Evolutionary conservation across 2,888 invertebrate genomes (phyloP).

Genomic region (Polydrusus tereticollis): DNA sequence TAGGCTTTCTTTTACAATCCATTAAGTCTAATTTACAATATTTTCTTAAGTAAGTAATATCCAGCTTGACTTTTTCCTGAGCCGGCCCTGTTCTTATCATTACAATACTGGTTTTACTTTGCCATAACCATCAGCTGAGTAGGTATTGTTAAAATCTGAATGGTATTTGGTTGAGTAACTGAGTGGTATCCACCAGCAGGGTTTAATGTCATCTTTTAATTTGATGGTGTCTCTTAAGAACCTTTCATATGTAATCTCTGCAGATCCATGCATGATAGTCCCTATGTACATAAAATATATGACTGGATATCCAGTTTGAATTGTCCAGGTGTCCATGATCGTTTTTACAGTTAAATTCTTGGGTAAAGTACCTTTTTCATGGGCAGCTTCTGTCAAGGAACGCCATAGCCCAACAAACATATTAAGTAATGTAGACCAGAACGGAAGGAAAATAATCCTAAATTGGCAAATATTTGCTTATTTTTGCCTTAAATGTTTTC

Average conservation of each 20-base stretch:
- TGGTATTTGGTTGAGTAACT: constrained; percentile 70
- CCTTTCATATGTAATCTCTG: constrained; percentile 71
- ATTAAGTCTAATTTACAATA: too few species aligned
- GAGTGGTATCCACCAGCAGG: constrained; percentile 76
- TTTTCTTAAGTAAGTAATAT: too few species aligned
- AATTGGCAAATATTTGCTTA: too few species aligned
- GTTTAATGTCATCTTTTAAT: constrained; percentile 48
- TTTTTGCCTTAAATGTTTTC: too few species aligned
- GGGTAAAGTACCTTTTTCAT: constrained; percentile 68
- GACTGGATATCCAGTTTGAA: constrained; percentile 87
- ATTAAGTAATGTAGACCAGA: too few species aligned
- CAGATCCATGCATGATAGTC: constrained; percentile 71
- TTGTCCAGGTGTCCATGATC: constrained; percentile 91
- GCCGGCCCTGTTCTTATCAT: too few species aligned
- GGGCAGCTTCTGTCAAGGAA: constrained; percentile 75
- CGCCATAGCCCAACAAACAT: too few species aligned
- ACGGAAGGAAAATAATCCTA: too few species aligned
- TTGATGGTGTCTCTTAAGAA: constrained; percentile 58
- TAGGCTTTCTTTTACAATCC: too few species aligned
- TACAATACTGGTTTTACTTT: too few species aligned
- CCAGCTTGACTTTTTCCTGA: too few species aligned
- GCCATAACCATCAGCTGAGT: too few species aligned
- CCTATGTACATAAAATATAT: constrained; percentile 75
- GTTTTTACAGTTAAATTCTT: constrained; percentile 74
- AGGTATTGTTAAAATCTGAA: constrained; percentile 69